Evolutionary conservation across 2,888 invertebrate genomes (phyloP).

Genomic region (Patella pellucida): DNA sequence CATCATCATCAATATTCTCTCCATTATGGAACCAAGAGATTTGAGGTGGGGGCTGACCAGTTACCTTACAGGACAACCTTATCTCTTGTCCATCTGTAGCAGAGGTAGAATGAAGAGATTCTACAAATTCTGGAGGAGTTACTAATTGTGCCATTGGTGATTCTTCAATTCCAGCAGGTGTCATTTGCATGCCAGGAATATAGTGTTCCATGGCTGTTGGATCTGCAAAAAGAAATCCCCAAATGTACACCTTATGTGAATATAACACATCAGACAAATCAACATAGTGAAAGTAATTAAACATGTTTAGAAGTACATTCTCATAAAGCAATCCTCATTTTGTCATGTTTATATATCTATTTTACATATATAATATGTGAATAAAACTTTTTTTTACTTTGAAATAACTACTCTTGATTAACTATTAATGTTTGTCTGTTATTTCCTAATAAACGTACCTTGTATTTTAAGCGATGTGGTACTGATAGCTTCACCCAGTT

Average conservation of each 20-base stretch:
- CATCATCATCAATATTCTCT: slow-evolving; percentile 68
- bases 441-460: slow-evolving; percentile 45
- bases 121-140: slow-evolving; percentile 63
- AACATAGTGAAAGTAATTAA: background rate
- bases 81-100: slow-evolving; percentile 68
- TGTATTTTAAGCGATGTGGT: slow-evolving; percentile 82
- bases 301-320: background rate
- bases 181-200: slow-evolving; percentile 41
- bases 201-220: slow-evolving; percentile 46
- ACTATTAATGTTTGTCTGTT: too few species aligned
- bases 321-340: too few species aligned
- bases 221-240: slow-evolving; percentile 11
- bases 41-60: slow-evolving; percentile 65
- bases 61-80: slow-evolving; percentile 62
- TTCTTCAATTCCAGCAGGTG: slow-evolving; percentile 44
- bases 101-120: slow-evolving; percentile 50
- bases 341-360: too few species aligned
- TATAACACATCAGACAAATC: background rate
- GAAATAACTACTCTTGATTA: too few species aligned
- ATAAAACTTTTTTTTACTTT: too few species aligned
- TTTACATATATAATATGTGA: too few species aligned
- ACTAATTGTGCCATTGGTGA: slow-evolving; percentile 51
- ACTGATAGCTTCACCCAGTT: slow-evolving; percentile 94
- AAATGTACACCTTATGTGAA: background rate
- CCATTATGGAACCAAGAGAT: slow-evolving; percentile 70